Percentiles rank a stretch among this genome's conserved stretches.
phyloP scores from a whole-genome alignment of 2,888 invertebrate genomes.

The Ptychoptera albimana region DNA sequence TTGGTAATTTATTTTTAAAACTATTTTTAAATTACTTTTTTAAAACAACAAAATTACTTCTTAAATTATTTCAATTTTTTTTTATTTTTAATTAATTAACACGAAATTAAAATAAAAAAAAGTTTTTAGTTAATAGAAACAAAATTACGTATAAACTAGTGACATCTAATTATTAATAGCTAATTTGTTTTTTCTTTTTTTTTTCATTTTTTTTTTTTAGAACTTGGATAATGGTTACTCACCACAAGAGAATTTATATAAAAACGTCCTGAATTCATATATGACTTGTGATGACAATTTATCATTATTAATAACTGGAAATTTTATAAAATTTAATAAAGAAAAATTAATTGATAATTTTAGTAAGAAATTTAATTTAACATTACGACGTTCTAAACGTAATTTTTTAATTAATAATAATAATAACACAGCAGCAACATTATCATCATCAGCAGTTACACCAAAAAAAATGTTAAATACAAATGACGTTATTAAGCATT shows the following conservation, averaged over 20 bases:
- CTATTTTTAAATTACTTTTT: no score
- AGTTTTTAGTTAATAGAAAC: no score
- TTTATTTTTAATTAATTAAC: no score
- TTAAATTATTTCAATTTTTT: no score
- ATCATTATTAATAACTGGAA: constrained; percentile 20
- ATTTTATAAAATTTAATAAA: constrained; percentile 18
- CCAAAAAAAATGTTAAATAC: background rate
- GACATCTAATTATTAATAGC: no score
- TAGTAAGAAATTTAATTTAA: constrained; percentile 15
- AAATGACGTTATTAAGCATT: no score
- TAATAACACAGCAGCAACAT: no score
- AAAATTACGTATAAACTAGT: no score
- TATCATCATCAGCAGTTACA: no score
- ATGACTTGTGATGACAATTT: constrained; percentile 16
- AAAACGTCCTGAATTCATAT: constrained; percentile 11
- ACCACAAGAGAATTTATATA: constrained; percentile 15
- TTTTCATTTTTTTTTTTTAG: constrained; percentile 13
- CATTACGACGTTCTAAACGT: constrained; percentile 2
- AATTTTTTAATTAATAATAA: background rate
- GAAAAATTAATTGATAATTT: constrained; percentile 15
- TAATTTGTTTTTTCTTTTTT: no score
- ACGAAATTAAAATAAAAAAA: no score
- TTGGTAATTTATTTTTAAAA: constrained; percentile 25
- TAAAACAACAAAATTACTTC: no score
- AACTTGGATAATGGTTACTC: constrained; percentile 18